A percentile compares a stretch with the other conserved stretches of the same genome.
Evolutionary conservation across 2,888 invertebrate genomes (phyloP).

Genomic region (Sthenelais limicola): DNA sequence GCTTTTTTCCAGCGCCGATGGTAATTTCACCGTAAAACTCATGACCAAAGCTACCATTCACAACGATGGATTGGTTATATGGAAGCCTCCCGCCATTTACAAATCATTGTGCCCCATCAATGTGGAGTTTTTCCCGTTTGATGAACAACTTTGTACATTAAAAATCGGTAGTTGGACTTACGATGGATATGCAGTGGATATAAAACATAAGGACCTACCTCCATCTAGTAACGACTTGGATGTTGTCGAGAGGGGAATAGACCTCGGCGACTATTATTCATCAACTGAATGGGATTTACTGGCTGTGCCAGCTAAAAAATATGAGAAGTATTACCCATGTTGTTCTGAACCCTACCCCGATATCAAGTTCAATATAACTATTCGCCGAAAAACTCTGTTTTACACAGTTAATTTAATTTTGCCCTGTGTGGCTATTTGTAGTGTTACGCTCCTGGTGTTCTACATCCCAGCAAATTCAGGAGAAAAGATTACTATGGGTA

Average conservation of each 20-base stretch:
- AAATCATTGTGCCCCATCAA: conserved; percentile 81
- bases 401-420: conserved; percentile 98
- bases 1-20: conserved; percentile 52
- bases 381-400: conserved; percentile 81
- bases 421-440: conserved; percentile 96
- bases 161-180: conserved; percentile 90
- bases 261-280: conserved; percentile 70
- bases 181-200: conserved; percentile 68
- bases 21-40: conserved; percentile 56
- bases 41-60: conserved; percentile 57
- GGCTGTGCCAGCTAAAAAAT: conserved; percentile 77
- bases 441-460: conserved; percentile 95
- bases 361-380: conserved; percentile 72
- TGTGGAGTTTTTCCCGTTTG: conserved; percentile 74
- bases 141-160: conserved; percentile 94
- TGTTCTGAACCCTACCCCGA: conserved; percentile 73
- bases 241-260: conserved; percentile 65
- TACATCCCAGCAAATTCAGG: conserved; percentile 98
- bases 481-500: conserved; percentile 96
- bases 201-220: conserved; percentile 51
- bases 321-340: conserved; percentile 76
- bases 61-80: conserved; percentile 50
- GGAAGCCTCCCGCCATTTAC: conserved; percentile 96
- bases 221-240: conserved; percentile 41
- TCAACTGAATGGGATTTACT: conserved; percentile 73